phyloP scores from a whole-genome alignment of 1,140 invertebrate species.

The Agraylea sexmaculata region DNA sequence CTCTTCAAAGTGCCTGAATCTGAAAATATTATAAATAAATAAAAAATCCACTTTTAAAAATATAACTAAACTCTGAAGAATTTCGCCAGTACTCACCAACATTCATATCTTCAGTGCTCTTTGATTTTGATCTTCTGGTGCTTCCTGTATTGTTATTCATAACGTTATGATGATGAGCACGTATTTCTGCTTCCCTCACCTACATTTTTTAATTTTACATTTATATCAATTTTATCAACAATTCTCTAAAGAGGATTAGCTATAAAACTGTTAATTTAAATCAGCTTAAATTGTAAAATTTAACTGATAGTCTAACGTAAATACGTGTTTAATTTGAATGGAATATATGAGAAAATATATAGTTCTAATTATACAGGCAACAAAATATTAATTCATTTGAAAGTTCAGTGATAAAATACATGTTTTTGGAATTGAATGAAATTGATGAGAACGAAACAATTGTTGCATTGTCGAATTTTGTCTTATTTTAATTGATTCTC shows the following conservation, averaged over 20 bases:
- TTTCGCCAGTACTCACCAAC: slow-evolving; percentile 32
- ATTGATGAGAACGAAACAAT: too few species aligned
- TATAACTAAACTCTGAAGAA: background rate
- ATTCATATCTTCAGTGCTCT: slow-evolving; percentile 82
- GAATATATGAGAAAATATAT: background rate
- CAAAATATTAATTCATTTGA: too few species aligned
- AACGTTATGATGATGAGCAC: slow-evolving; percentile 50
- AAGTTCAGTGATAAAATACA: too few species aligned
- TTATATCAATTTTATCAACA: background rate
- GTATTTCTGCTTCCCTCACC: slow-evolving; percentile 47
- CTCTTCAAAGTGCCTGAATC: slow-evolving; percentile 84
- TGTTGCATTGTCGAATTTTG: too few species aligned
- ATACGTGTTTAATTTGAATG: background rate
- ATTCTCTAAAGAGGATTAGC: too few species aligned
- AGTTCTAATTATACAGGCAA: background rate
- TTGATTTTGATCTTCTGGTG: slow-evolving; percentile 60
- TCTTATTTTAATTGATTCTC: too few species aligned
- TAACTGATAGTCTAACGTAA: background rate
- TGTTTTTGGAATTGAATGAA: too few species aligned
- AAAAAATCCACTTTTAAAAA: slow-evolving; percentile 5
- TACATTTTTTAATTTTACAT: slow-evolving; percentile 22
- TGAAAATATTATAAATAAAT: slow-evolving; percentile 30
- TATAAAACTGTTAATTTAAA: too few species aligned
- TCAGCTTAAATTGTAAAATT: too few species aligned
- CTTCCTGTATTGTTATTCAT: slow-evolving; percentile 56